Evolutionary conservation across 2,888 invertebrate species (phyloP).

Genomic region (Drosophila lutescens): DNA sequence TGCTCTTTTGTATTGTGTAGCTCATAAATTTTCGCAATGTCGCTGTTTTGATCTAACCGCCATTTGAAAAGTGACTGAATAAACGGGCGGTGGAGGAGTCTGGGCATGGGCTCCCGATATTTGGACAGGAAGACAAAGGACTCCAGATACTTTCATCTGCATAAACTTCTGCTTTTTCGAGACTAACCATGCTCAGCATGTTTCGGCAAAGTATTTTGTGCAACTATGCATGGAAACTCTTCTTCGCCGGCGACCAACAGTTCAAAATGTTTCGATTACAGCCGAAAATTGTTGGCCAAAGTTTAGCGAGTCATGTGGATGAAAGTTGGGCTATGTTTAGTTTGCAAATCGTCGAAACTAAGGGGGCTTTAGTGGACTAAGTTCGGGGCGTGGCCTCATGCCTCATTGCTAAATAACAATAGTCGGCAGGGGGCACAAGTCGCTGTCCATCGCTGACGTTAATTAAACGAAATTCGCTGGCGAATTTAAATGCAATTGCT

Average conservation of each 20-base stretch:
- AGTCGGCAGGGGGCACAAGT: slow-evolving; percentile 38
- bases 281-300: slow-evolving; percentile 54
- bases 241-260: slow-evolving; percentile 10
- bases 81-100: background rate
- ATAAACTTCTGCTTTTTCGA: slow-evolving; percentile 13
- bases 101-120: slow-evolving; percentile 7
- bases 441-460: slow-evolving; percentile 51
- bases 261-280: slow-evolving; percentile 63
- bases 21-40: slow-evolving; percentile 51
- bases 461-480: slow-evolving; percentile 79
- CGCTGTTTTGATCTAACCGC: slow-evolving; percentile 47
- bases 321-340: slow-evolving; percentile 44
- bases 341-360: slow-evolving; percentile 23
- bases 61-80: slow-evolving; percentile 32
- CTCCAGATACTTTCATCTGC: slow-evolving; percentile 33
- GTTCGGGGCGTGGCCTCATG: slow-evolving; percentile 59
- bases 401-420: slow-evolving; percentile 52
- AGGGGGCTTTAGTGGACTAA: slow-evolving; percentile 7
- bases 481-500: slow-evolving; percentile 79
- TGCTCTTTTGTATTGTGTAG: slow-evolving; percentile 41
- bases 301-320: slow-evolving; percentile 49
- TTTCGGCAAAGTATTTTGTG: slow-evolving; percentile 59
- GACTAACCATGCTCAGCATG: slow-evolving; percentile 36
- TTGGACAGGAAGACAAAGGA: slow-evolving; percentile 38
- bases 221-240: slow-evolving; percentile 57